Conservation (phyloP, 2,113 vertebrate genomes). For the Muntiacus reevesi region DNA sequence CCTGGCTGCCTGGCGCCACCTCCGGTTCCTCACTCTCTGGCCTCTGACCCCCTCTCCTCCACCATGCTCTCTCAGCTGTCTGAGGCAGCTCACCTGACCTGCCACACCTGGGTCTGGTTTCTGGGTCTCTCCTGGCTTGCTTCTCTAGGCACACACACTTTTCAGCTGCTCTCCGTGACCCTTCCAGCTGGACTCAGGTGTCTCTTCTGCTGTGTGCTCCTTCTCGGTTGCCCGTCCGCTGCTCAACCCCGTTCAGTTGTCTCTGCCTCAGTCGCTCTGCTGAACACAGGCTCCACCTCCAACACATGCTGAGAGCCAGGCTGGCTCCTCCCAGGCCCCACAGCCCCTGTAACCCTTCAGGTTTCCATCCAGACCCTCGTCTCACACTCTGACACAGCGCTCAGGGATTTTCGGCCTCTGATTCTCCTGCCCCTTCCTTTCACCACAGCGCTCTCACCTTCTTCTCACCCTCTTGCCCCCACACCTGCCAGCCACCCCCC, state of each 20-base stretch:
- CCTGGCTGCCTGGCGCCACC: no score
- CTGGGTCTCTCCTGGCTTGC: not conserved
- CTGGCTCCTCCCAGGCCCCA: no score
- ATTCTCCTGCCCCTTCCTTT: not conserved
- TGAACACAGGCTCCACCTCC: not conserved
- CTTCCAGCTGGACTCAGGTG: not conserved
- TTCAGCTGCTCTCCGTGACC: not conserved
- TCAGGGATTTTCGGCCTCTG: no score
- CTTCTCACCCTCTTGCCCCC: no score
- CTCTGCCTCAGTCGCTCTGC: not conserved
- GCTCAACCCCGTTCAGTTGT: rapidly evolving
- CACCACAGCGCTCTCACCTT: not conserved
- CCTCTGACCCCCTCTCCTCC: not conserved
- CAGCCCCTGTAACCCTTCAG: no score
- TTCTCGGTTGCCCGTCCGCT: not conserved
- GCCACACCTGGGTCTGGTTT: not conserved
- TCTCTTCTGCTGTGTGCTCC: not conserved
- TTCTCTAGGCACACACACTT: not conserved
- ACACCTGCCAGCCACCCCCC: no score
- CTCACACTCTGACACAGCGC: no score
- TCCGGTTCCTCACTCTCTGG: not conserved
- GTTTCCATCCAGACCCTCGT: no score
- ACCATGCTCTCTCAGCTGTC: rapidly evolving
- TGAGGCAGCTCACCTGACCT: not conserved
- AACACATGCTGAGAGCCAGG: no score